phyloP scores from a whole-genome alignment of 2,113 vertebrate genomes.

The Lasiurus borealis region DNA sequence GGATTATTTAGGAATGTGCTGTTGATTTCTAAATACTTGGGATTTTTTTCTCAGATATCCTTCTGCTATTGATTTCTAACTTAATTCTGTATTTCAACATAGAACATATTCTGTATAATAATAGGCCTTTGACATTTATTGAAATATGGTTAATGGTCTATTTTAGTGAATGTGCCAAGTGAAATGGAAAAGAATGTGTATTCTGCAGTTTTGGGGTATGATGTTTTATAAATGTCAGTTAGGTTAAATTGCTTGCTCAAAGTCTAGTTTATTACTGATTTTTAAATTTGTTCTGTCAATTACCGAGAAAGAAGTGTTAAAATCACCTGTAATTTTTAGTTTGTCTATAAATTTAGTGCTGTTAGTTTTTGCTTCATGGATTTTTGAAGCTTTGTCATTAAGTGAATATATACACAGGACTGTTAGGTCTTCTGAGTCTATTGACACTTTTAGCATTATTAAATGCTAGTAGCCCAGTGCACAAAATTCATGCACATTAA shows the following conservation, averaged over 20 bases:
- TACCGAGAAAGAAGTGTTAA: background rate
- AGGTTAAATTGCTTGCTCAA: background rate
- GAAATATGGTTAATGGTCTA: background rate
- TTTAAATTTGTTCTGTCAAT: background rate
- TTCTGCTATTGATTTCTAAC: background rate
- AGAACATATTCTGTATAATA: background rate
- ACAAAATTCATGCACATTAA: too few relatives aligned
- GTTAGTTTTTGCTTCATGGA: background rate
- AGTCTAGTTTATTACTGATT: background rate
- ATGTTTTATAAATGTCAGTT: background rate
- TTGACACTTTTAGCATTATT: constrained; percentile 2
- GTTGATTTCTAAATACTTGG: background rate
- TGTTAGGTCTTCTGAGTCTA: background rate
- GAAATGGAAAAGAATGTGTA: background rate
- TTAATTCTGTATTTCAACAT: background rate
- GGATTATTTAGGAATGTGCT: background rate
- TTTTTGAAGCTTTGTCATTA: background rate
- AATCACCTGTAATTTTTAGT: background rate
- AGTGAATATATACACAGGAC: background rate
- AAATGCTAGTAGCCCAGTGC: background rate
- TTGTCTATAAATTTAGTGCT: background rate
- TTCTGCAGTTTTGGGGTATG: background rate
- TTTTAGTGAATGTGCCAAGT: background rate
- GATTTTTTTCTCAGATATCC: background rate
- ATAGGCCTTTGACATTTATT: background rate